A percentile compares a stretch with the other conserved stretches of the same genome.
Conservation (phyloP, 1,140 invertebrate species). For the Atta colombica region DNA sequence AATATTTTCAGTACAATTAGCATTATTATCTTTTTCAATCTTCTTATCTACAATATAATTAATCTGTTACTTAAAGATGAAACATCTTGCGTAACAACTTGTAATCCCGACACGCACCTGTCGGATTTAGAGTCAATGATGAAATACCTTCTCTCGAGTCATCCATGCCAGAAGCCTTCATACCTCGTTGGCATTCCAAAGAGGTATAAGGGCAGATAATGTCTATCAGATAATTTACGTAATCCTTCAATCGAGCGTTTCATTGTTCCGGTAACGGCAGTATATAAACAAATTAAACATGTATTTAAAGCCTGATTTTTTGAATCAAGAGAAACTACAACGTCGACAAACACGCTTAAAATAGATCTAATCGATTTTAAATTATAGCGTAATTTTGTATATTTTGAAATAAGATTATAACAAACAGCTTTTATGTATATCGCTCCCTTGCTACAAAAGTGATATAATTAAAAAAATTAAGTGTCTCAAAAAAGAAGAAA, state of each 20-base stretch:
- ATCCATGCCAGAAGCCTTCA: slow-evolving; percentile 24
- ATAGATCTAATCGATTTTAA: slow-evolving; percentile 7
- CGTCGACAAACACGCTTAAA: background rate
- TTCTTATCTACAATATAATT: background rate
- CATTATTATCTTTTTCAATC: background rate
- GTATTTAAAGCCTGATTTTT: background rate
- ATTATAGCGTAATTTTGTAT: background rate
- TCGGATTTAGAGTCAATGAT: slow-evolving; percentile 50
- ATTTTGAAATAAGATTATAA: background rate
- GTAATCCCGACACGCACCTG: slow-evolving; percentile 42
- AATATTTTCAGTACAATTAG: background rate
- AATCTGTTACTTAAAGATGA: background rate
- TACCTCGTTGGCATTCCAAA: slow-evolving; percentile 41
- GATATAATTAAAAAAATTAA: too few species aligned
- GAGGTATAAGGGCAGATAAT: slow-evolving; percentile 29
- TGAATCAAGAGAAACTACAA: background rate
- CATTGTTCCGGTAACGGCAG: slow-evolving; percentile 73
- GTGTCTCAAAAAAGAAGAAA: too few species aligned
- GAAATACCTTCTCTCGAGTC: slow-evolving; percentile 38
- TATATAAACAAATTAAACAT: slow-evolving; percentile 36
- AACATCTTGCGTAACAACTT: background rate
- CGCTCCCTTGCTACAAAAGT: too few species aligned
- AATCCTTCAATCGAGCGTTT: slow-evolving; percentile 76
- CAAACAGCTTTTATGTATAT: too few species aligned
- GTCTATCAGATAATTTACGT: slow-evolving; percentile 73